A percentile compares a stretch with the other conserved stretches of the same genome.
phyloP scores from a whole-genome alignment of 2,797 vertebrate species.

The Caiman crocodilus region DNA sequence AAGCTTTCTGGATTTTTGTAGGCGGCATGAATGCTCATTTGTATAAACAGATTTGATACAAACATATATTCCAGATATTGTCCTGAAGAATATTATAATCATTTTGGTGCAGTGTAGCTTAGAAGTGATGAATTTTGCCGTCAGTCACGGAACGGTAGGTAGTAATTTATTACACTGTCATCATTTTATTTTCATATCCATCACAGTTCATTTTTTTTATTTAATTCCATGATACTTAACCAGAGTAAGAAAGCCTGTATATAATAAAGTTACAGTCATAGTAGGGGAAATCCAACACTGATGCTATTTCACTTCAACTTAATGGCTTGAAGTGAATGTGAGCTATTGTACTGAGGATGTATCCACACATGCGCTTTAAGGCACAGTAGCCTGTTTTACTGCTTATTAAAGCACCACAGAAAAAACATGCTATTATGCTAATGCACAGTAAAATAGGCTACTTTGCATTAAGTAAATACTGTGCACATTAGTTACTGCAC shows the following conservation, averaged over 20 bases:
- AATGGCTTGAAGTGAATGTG: conserved; percentile 26
- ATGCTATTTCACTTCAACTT: conserved; percentile 13
- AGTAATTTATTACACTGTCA: conserved; percentile 43
- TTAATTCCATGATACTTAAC: conserved; percentile 33
- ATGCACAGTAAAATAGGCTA: no score
- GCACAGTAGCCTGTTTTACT: no score
- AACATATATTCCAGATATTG: conserved; percentile 28
- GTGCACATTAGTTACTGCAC: no score
- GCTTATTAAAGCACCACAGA: no score
- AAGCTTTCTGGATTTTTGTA: neutral
- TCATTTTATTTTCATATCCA: conserved; percentile 37
- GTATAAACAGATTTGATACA: conserved; percentile 29
- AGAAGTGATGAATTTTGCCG: conserved; percentile 65
- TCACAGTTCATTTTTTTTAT: conserved; percentile 36
- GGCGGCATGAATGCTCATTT: neutral
- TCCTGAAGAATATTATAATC: conserved; percentile 64
- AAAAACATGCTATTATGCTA: no score
- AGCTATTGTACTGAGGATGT: conserved; percentile 9
- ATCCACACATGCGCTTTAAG: neutral
- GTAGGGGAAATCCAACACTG: conserved; percentile 30
- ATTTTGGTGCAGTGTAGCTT: conserved; percentile 68
- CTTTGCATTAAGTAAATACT: no score
- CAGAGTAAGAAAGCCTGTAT: conserved; percentile 19
- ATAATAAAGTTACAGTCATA: conserved; percentile 30
- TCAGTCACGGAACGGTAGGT: conserved; percentile 59